These are phyloP conservation scores for Pardalotus punctatus DNA, from an alignment of 2,113 vertebrate genomes.

Conservation along the genomic window DNA sequence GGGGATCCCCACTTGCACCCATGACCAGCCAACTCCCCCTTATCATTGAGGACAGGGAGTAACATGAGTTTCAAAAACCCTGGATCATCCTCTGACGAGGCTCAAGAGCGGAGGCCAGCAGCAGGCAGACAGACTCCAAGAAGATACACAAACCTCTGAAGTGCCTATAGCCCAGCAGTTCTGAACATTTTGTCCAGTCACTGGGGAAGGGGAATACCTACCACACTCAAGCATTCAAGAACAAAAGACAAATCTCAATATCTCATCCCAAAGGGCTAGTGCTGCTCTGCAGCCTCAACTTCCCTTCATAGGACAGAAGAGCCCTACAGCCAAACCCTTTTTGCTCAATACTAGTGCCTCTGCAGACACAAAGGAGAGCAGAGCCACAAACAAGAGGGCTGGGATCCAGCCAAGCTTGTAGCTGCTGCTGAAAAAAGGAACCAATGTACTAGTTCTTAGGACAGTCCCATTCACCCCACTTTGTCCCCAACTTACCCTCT, in stretches of 20 bases:
- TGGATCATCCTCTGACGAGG: not conserved
- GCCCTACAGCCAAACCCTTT: not conserved
- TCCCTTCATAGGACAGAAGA: not conserved
- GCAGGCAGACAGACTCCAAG: not conserved
- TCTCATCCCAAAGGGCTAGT: not conserved
- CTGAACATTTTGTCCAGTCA: not conserved
- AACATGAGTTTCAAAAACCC: not conserved
- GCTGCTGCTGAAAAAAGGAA: not conserved
- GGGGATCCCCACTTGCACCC: not conserved
- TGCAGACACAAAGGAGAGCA: not conserved
- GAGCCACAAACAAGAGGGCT: not conserved
- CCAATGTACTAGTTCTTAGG: not conserved
- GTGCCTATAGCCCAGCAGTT: not conserved
- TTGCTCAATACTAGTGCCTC: not conserved
- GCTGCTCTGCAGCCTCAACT: not conserved
- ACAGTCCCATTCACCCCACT: not conserved
- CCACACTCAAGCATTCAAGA: not conserved
- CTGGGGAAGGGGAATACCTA: not conserved
- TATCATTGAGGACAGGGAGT: not conserved
- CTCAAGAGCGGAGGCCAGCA: not conserved
- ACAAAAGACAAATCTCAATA: not conserved
- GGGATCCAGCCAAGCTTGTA: not conserved
- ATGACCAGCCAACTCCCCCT: not conserved
- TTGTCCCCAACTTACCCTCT: slow-evolving; percentile 81
- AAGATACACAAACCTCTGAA: not conserved